Percentiles rank a stretch among this genome's conserved stretches.
Conservation (phyloP, 2,888 invertebrate genomes). For the Stegophylla sp. region DNA sequence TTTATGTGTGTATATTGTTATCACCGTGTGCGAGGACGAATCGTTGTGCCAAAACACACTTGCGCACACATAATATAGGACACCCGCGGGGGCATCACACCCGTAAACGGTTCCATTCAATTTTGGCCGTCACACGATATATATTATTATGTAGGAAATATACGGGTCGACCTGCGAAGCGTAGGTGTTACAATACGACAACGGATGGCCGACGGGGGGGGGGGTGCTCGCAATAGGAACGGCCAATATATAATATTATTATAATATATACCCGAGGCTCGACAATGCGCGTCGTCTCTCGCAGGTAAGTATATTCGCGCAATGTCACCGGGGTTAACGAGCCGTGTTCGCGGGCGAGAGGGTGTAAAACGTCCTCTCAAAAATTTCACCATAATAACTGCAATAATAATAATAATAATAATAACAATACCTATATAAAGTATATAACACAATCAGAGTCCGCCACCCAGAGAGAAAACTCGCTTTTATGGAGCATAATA, state of each 20-base stretch:
- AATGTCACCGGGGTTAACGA: constrained; percentile 39
- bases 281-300: neutral
- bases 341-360: constrained; percentile 26
- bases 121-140: constrained; percentile 12
- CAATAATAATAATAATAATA: constrained; percentile 6
- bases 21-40: constrained; percentile 14
- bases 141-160: neutral
- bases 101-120: constrained; percentile 54
- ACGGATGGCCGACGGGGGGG: neutral
- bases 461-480: neutral
- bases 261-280: neutral
- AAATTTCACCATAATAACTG: neutral
- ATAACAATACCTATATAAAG: neutral
- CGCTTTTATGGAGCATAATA: too few species aligned
- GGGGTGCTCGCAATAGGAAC: too few species aligned
- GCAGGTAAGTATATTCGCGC: neutral
- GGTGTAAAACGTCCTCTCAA: constrained; percentile 3
- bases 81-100: constrained; percentile 33
- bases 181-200: neutral
- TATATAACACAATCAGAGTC: neutral
- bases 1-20: too few species aligned
- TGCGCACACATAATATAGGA: neutral
- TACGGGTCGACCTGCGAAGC: neutral
- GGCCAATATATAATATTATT: neutral
- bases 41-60: constrained; percentile 46